Evolutionary conservation across 2,113 vertebrate genomes (phyloP).

Genomic region (Eulemur macaco): DNA sequence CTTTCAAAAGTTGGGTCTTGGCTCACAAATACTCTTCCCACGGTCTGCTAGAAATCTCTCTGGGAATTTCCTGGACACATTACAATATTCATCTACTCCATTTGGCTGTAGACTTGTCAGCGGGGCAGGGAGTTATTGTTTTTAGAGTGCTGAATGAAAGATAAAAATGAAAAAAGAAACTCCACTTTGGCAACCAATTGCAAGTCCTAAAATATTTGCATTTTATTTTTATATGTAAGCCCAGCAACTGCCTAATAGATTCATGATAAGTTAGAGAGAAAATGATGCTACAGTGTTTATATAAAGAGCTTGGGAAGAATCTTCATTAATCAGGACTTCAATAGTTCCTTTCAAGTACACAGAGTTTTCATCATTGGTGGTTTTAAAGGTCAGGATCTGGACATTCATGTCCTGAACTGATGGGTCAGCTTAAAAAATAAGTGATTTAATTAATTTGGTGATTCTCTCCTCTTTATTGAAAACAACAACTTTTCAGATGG

Average conservation of each 20-base stretch:
- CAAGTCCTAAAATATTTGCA: constrained; percentile 23
- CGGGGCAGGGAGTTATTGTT: constrained; percentile 43
- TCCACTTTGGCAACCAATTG: constrained; percentile 34
- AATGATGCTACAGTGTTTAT: neutral
- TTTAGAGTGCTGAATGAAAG: constrained; percentile 52
- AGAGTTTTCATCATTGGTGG: neutral
- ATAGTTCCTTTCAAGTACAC: constrained; percentile 41
- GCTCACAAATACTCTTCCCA: constrained; percentile 48
- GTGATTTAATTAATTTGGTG: neutral
- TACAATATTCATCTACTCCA: constrained; percentile 34
- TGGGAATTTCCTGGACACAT: constrained; percentile 61
- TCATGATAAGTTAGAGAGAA: neutral
- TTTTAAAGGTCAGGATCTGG: constrained; percentile 5
- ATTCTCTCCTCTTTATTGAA: constrained; percentile 7
- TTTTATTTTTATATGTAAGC: constrained; percentile 32
- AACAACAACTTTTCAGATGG: neutral
- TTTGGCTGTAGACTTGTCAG: constrained; percentile 49
- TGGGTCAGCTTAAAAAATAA: neutral
- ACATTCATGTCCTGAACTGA: neutral
- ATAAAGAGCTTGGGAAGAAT: neutral
- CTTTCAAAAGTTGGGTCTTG: constrained; percentile 34
- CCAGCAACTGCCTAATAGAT: neutral
- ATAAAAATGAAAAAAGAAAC: constrained; percentile 51
- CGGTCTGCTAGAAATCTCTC: constrained; percentile 45
- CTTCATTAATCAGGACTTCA: constrained; percentile 27